A percentile compares a stretch with the other conserved stretches of the same genome.
phyloP scores from a whole-genome alignment of 2,888 invertebrate species.

The Cyaniris semiargus region DNA sequence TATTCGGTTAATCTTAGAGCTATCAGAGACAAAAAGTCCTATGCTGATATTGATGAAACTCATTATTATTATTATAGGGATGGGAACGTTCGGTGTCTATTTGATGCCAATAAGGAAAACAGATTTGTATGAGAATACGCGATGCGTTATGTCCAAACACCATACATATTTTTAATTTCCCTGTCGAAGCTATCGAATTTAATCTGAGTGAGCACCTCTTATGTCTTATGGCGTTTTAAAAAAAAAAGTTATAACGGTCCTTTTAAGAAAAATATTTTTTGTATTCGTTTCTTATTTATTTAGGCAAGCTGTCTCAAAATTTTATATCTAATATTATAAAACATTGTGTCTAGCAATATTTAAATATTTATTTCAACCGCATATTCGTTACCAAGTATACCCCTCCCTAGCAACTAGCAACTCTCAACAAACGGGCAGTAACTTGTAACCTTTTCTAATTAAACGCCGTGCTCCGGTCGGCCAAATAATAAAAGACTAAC shows the following conservation, averaged over 20 bases:
- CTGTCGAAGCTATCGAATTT: too few relatives aligned
- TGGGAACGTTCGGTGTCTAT: background rate
- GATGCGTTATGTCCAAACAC: too few relatives aligned
- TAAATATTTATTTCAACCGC: background rate
- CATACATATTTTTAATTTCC: too few relatives aligned
- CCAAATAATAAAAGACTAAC: conserved; percentile 17
- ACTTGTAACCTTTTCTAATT: conserved; percentile 50
- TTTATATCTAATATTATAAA: too few relatives aligned
- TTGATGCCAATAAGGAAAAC: background rate
- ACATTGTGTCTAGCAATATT: too few relatives aligned
- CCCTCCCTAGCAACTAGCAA: conserved; percentile 36
- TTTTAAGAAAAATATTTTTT: too few relatives aligned
- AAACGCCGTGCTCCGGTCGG: conserved; percentile 33
- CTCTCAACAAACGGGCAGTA: conserved; percentile 38
- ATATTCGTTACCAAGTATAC: background rate
- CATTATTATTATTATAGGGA: conserved; percentile 58
- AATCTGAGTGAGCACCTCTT: too few relatives aligned
- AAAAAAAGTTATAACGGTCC: too few relatives aligned
- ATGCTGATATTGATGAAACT: conserved; percentile 59
- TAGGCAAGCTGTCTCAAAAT: too few relatives aligned
- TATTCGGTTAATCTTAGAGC: background rate
- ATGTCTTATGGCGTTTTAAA: too few relatives aligned
- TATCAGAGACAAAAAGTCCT: conserved; percentile 29
- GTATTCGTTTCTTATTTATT: too few relatives aligned
- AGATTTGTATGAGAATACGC: background rate